These are phyloP conservation scores for Onychostruthus taczanowskii DNA, from an alignment of 2,113 vertebrate species.

Conservation along the genomic window DNA sequence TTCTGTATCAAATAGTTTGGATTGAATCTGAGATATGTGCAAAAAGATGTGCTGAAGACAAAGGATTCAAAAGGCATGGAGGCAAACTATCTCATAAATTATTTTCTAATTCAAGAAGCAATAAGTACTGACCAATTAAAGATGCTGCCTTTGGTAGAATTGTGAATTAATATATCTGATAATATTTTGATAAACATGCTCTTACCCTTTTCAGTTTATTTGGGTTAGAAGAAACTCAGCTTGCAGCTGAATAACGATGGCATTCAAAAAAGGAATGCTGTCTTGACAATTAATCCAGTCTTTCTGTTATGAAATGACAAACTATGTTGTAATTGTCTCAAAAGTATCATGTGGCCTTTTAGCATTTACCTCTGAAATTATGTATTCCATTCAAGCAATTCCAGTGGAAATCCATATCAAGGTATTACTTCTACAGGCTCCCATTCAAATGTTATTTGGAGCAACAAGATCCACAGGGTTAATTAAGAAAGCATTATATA, in stretches of 20 bases:
- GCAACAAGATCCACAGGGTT: slow-evolving; percentile 49
- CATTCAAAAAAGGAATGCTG: background rate
- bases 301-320: slow-evolving; percentile 14
- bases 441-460: slow-evolving; percentile 54
- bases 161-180: background rate
- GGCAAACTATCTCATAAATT: background rate
- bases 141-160: fast-evolving
- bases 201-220: background rate
- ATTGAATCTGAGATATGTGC: background rate
- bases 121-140: background rate
- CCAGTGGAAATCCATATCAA: slow-evolving; percentile 24
- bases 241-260: background rate
- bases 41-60: background rate
- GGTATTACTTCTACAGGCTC: slow-evolving; percentile 13
- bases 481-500: slow-evolving; percentile 58
- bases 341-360: background rate
- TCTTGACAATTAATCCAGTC: background rate
- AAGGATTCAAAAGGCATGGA: background rate
- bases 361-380: slow-evolving; percentile 21
- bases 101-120: background rate
- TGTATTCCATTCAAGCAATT: background rate
- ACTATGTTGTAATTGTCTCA: background rate
- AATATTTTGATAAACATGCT: background rate
- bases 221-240: background rate
- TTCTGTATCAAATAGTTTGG: background rate